A percentile compares a stretch with the other conserved stretches of the same genome.
These are phyloP conservation scores for Rafetus swinhoei DNA, from an alignment of 2,113 vertebrate genomes.

Conservation along the genomic window DNA sequence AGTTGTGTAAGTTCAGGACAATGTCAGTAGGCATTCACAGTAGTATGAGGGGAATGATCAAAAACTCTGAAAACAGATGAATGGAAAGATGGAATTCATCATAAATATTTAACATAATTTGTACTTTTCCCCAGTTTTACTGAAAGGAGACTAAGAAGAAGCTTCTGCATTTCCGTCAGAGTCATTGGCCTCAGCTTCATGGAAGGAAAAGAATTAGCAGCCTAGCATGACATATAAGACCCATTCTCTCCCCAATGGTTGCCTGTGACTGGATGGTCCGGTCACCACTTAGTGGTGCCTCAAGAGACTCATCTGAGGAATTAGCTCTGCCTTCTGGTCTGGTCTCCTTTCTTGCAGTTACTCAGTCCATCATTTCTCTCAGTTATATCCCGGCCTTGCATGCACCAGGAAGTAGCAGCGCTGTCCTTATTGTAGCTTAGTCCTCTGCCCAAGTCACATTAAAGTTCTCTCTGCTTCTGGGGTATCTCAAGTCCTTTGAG, in stretches of 20 bases:
- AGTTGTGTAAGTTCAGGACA: conserved; percentile 8
- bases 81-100: background rate
- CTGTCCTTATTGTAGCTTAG: background rate
- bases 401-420: background rate
- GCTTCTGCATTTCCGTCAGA: background rate
- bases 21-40: conserved; percentile 24
- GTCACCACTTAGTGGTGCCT: background rate
- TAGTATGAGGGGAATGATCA: background rate
- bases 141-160: background rate
- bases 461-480: background rate
- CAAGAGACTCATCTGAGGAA: background rate
- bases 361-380: background rate
- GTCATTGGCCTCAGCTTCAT: background rate
- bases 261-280: background rate
- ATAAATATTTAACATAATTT: background rate
- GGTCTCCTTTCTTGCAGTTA: background rate
- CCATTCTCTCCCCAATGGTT: background rate
- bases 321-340: background rate
- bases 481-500: background rate
- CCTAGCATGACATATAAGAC: background rate
- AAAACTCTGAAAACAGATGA: conserved; percentile 6
- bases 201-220: background rate
- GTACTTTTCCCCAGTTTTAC: background rate
- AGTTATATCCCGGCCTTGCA: background rate
- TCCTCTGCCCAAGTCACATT: background rate